Conservation (phyloP, 2,113 vertebrate species). For the Sinocyclocheilus rhinocerous region DNA sequence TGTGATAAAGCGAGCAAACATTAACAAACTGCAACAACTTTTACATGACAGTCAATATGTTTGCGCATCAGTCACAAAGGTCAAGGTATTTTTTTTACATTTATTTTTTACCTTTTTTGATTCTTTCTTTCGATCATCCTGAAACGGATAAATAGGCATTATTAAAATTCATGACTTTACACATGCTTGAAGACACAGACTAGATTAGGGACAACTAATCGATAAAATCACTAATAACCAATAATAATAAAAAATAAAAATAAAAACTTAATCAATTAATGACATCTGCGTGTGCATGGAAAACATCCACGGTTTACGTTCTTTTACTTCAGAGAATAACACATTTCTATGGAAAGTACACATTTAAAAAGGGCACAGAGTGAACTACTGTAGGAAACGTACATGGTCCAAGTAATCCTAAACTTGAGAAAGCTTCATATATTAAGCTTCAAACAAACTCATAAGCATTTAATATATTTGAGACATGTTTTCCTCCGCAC, state of each 20-base stretch:
- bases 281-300: too few species aligned
- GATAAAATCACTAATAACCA: too few species aligned
- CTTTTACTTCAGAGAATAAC: background rate
- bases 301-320: background rate
- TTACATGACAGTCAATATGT: background rate
- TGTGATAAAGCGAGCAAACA: background rate
- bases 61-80: background rate
- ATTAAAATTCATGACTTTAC: background rate
- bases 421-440: too few species aligned
- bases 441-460: too few species aligned
- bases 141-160: conserved; percentile 46
- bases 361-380: background rate
- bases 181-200: background rate
- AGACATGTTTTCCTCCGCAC: too few species aligned
- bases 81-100: too few species aligned
- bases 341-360: background rate
- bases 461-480: too few species aligned
- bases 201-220: background rate
- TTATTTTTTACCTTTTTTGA: conserved; percentile 80
- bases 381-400: too few species aligned
- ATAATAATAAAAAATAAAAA: too few species aligned
- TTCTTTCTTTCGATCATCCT: conserved; percentile 83
- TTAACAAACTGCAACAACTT: background rate
- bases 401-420: too few species aligned
- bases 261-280: too few species aligned